phyloP scores from a whole-genome alignment of 1,140 invertebrate species.

The Whitmania pigra region DNA sequence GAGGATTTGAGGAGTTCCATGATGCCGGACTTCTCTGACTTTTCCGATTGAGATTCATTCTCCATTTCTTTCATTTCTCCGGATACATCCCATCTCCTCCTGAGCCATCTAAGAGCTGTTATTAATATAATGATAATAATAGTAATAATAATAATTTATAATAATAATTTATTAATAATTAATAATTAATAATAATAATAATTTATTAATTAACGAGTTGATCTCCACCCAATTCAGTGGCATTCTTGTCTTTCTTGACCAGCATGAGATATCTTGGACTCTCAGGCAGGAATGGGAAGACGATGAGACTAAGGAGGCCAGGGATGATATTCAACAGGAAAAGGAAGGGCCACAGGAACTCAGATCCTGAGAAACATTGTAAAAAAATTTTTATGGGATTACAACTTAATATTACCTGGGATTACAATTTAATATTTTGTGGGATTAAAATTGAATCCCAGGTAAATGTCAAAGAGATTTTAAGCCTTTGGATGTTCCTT shows the following conservation, averaged over 20 bases:
- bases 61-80: constrained; percentile 39
- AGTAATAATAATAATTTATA: neutral
- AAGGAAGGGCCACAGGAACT: constrained; percentile 45
- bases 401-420: too few relatives aligned
- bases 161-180: too few relatives aligned
- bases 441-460: neutral
- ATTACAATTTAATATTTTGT: too few relatives aligned
- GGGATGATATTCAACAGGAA: constrained; percentile 62
- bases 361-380: constrained; percentile 34
- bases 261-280: constrained; percentile 73
- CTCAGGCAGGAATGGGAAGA: constrained; percentile 73
- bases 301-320: constrained; percentile 57
- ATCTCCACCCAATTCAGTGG: constrained; percentile 44
- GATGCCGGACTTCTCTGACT: constrained; percentile 31
- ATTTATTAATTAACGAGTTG: constrained; percentile 18
- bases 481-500: too few relatives aligned
- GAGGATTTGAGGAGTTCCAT: constrained; percentile 33
- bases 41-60: constrained; percentile 27
- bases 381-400: too few relatives aligned
- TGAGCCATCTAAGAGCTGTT: constrained; percentile 31
- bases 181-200: too few relatives aligned
- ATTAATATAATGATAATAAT: neutral
- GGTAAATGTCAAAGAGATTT: too few relatives aligned
- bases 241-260: constrained; percentile 57
- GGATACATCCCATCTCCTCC: constrained; percentile 31